Evolutionary conservation across 1,140 invertebrate species (phyloP), one percentile per base, ranked within the genome.

Genomic region (Micrasema longulum): DNA sequence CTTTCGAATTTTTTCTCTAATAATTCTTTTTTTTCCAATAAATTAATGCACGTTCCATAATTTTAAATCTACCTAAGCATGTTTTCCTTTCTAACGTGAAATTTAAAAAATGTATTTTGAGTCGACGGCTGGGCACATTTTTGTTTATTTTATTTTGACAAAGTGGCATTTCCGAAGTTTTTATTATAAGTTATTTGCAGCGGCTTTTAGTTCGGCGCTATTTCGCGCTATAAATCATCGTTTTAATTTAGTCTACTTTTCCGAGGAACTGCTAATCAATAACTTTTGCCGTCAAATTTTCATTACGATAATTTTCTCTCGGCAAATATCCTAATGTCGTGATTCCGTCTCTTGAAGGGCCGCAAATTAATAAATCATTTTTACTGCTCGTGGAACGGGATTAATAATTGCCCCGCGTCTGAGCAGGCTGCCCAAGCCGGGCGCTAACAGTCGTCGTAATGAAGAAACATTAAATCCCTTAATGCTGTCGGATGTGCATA

Each of bases 391-490:
- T 55, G 22, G 55, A 45, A 60, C 36, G 43, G 26, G 55, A 69
- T 62, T 60, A 62, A 31, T 31, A 31, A 43, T 70, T 36, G 38
- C 36, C 66, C 66, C 45, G 12, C 53, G 43, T 18, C 48, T 18
- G 18, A 1, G 20, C 35, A 45, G 38, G 38, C 48, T 45, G 38
- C 47, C 23, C 48, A 41, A 20, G 18, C 26, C 53, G 26, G 26
- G 53, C 20, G 65, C 55, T 26, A 72, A 63, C 63, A 72, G 64
- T 67, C 65, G 65, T 72, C 71, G 63, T 70, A 70, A 70, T 70
- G 68, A 64, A 70, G 68, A 52, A 70, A 52, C 68, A 70, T 70
- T 70, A 70, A 63, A 62, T 63, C 68, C 45, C 57, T 41, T 70
- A 70, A 70, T 70, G 63, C 48, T 60, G 64, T 20, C 64, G 63